phyloP scores from a whole-genome alignment of 2,888 invertebrate species.

The Cantharis nigra region DNA sequence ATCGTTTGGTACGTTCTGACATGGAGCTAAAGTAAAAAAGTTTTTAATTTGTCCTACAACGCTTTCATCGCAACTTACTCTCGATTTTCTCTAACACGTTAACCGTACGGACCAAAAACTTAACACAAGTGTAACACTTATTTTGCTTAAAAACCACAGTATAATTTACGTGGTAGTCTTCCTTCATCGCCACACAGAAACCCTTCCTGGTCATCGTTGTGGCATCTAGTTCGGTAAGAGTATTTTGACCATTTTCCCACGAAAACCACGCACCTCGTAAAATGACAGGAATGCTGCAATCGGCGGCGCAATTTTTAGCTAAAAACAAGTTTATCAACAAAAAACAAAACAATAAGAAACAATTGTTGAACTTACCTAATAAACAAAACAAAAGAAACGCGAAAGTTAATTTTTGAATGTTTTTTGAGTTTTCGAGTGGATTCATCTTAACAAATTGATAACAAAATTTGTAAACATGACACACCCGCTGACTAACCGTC shows the following conservation, averaged over 20 bases:
- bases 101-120: constrained; percentile 81
- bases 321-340: background rate
- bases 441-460: background rate
- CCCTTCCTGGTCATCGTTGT: constrained; percentile 78
- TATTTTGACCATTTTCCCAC: constrained; percentile 84
- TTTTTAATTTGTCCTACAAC: background rate
- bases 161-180: constrained; percentile 79
- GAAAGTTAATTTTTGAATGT: background rate
- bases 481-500: background rate
- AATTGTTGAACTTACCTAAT: background rate
- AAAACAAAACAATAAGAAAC: background rate
- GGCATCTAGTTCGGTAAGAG: constrained; percentile 81
- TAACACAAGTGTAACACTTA: constrained; percentile 83
- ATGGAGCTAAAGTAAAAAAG: constrained; percentile 62
- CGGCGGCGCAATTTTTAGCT: constrained; percentile 33
- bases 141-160: constrained; percentile 78
- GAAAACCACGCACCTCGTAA: constrained; percentile 90
- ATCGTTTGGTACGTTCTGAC: constrained; percentile 69
- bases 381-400: background rate
- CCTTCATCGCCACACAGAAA: constrained; percentile 71
- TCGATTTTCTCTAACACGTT: constrained; percentile 90
- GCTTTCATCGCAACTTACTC: constrained; percentile 65
- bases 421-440: background rate
- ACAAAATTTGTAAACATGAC: background rate
- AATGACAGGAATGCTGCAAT: constrained; percentile 77